These are phyloP conservation scores for Paramormyrops hopkinsi DNA, from an alignment of 2,797 vertebrate species.

Conservation along the genomic window DNA sequence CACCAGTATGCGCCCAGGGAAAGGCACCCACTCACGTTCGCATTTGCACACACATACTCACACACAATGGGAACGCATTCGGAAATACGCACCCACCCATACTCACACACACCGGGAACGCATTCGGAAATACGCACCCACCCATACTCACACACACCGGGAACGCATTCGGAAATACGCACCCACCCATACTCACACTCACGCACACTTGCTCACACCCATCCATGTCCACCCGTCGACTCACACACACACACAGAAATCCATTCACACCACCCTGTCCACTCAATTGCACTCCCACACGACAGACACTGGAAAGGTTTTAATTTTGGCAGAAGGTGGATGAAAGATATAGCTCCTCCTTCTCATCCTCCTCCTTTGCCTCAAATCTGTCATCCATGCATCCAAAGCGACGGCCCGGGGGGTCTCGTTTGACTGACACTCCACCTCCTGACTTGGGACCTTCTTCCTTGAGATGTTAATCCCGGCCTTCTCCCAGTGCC, in stretches of 20 bases:
- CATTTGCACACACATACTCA: background rate
- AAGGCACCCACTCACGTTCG: background rate
- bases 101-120: no score
- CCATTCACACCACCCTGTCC: background rate
- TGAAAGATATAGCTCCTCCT: constrained; percentile 24
- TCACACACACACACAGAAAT: background rate
- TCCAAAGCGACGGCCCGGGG: background rate
- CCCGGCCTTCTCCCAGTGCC: background rate
- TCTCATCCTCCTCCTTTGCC: background rate
- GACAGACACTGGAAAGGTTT: background rate
- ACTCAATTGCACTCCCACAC: background rate
- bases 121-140: no score
- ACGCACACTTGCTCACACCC: background rate
- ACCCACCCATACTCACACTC: no score
- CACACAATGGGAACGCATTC: no score
- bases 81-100: no score
- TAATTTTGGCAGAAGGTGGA: constrained; percentile 42
- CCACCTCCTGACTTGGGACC: background rate
- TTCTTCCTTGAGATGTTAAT: background rate
- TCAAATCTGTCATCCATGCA: background rate
- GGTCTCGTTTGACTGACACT: background rate
- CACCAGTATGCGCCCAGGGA: background rate
- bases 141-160: background rate
- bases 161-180: background rate
- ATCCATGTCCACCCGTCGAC: background rate